These are phyloP conservation scores for Triops longicaudatus DNA, from an alignment of 1,140 invertebrate species.

Conservation along the genomic window DNA sequence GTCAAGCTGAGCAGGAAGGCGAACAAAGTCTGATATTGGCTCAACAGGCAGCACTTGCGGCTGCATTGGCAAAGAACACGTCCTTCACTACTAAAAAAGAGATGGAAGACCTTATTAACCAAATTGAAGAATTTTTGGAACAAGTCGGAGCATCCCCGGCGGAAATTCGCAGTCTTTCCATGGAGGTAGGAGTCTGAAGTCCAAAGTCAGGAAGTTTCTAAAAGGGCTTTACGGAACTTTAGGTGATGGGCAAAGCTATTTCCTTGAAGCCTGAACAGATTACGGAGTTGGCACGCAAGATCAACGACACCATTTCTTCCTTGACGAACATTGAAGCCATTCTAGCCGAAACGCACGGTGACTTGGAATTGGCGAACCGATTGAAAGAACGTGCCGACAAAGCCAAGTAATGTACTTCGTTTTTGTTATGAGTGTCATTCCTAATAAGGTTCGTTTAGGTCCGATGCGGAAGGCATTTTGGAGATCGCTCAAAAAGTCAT, in stretches of 20 bases:
- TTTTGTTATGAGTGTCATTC: conserved; percentile 15
- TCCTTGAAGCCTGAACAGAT: conserved; percentile 77
- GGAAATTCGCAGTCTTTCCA: conserved; percentile 67
- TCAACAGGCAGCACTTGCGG: conserved; percentile 49
- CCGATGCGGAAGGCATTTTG: conserved; percentile 46
- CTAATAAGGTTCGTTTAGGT: conserved; percentile 35
- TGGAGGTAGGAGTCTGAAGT: conserved; percentile 62
- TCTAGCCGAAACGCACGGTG: conserved; percentile 68
- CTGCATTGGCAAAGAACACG: conserved; percentile 46
- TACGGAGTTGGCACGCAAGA: conserved; percentile 65
- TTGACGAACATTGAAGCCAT: conserved; percentile 85
- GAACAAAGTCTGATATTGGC: conserved; percentile 48
- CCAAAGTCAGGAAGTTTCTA: neutral
- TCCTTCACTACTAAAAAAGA: conserved; percentile 47
- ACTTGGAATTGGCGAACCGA: conserved; percentile 60
- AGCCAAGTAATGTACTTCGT: conserved; percentile 53
- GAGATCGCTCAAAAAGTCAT: conserved; percentile 50
- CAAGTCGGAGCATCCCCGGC: conserved; percentile 66
- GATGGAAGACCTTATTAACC: conserved; percentile 51
- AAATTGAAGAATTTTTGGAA: conserved; percentile 65
- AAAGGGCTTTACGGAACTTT: neutral
- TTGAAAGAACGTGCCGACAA: conserved; percentile 66
- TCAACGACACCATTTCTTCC: conserved; percentile 73
- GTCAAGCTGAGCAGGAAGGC: conserved; percentile 48
- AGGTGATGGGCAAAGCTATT: conserved; percentile 53